phyloP scores from a whole-genome alignment of 2,797 vertebrate species.

The Picus viridis region DNA sequence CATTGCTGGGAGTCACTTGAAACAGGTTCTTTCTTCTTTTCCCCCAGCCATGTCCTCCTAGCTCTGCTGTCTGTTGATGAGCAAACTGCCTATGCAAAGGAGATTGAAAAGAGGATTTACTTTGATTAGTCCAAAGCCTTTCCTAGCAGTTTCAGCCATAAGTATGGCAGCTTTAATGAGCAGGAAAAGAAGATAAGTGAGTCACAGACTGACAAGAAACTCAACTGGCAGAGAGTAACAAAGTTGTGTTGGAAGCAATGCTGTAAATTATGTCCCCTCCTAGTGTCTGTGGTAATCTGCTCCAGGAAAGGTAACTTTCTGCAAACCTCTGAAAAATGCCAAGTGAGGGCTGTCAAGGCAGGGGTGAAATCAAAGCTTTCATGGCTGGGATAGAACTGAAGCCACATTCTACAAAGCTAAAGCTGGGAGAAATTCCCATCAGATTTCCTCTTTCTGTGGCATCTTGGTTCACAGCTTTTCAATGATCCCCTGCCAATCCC shows the following conservation, averaged over 20 bases:
- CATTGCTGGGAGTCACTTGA: not conserved
- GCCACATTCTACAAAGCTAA: not conserved
- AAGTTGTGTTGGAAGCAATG: not conserved
- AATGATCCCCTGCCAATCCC: not conserved
- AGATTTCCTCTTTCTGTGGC: not conserved
- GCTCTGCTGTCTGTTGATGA: not conserved
- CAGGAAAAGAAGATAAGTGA: conserved; percentile 35
- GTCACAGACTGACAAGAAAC: conserved; percentile 7
- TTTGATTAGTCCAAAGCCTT: conserved; percentile 44
- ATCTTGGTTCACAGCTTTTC: not conserved
- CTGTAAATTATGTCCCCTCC: not conserved
- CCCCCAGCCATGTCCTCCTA: not conserved
- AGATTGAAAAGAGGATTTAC: conserved; percentile 37
- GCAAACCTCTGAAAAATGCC: conserved; percentile 31
- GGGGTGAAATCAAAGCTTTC: conserved; percentile 13
- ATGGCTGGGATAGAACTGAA: not conserved
- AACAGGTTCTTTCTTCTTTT: not conserved
- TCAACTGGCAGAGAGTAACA: not conserved
- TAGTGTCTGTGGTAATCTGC: not conserved
- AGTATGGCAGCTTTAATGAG: conserved; percentile 22
- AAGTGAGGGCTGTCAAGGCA: not conserved
- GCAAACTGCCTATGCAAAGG: not conserved
- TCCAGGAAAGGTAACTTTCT: not conserved
- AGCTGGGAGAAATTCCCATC: not conserved
- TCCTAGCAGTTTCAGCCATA: conserved; percentile 9